Conservation (phyloP, 2,113 vertebrate species). For the Conger conger region DNA sequence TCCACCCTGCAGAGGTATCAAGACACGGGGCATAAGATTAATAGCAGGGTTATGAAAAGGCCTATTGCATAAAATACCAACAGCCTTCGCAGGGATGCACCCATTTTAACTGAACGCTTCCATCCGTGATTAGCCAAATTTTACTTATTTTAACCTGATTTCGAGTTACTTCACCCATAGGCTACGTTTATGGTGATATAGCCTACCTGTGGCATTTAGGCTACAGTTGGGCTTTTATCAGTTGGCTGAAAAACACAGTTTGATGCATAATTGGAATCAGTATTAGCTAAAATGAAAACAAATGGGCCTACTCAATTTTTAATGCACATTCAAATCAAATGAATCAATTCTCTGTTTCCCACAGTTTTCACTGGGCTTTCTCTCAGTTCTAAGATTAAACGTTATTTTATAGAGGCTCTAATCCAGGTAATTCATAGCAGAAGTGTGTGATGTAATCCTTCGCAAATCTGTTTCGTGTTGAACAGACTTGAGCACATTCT, state of each 20-base stretch:
- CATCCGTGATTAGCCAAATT: no score
- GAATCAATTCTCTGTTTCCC: slow-evolving; percentile 64
- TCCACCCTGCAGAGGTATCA: background rate
- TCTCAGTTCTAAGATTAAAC: slow-evolving; percentile 57
- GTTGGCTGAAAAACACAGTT: slow-evolving; percentile 41
- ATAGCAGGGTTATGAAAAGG: background rate
- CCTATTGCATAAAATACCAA: background rate
- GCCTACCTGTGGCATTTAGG: background rate
- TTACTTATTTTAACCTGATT: no score
- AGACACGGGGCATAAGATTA: background rate
- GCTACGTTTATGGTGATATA: background rate
- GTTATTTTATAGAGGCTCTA: slow-evolving; percentile 64
- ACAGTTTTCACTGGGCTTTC: slow-evolving; percentile 55
- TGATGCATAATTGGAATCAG: slow-evolving; percentile 31
- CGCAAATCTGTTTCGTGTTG: slow-evolving; percentile 57
- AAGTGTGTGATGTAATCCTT: slow-evolving; percentile 68
- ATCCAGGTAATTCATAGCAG: slow-evolving; percentile 70
- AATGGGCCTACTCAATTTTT: slow-evolving; percentile 47
- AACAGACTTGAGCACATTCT: slow-evolving; percentile 52
- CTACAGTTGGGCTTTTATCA: background rate
- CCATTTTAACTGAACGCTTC: background rate
- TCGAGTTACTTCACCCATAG: no score
- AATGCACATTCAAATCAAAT: slow-evolving; percentile 65
- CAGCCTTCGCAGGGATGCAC: background rate
- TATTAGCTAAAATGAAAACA: slow-evolving; percentile 52